These are phyloP conservation scores for Coilia nasus DNA, from an alignment of 2,797 vertebrate species.

Conservation along the genomic window DNA sequence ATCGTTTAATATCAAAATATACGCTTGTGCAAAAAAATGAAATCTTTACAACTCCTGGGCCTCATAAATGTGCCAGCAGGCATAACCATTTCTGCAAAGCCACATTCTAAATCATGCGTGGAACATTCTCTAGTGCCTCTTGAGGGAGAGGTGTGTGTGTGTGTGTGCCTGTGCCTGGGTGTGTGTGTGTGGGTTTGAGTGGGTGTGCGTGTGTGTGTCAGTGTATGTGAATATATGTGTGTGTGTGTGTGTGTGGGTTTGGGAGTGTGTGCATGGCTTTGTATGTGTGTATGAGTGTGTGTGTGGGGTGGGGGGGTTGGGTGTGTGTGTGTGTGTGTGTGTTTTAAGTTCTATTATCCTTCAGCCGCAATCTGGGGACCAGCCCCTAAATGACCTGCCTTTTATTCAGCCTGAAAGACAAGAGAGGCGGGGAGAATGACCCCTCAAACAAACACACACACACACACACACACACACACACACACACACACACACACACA, in stretches of 20 bases:
- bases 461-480: background rate
- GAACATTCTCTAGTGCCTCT: conserved; percentile 1
- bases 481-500: conserved; percentile 8
- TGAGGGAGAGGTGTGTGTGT: background rate
- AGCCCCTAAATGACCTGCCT: conserved; percentile 44
- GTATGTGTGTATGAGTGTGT: background rate
- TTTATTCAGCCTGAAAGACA: conserved; percentile 36
- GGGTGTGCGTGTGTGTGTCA: conserved; percentile 24
- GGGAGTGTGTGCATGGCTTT: conserved; percentile 10
- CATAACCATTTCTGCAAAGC: background rate
- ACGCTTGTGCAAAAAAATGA: background rate
- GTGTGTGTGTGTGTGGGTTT: background rate
- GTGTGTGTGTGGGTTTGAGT: background rate
- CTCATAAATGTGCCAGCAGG: conserved; percentile 14
- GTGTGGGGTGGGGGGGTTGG: background rate
- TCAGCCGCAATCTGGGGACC: conserved; percentile 44
- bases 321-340: conserved; percentile 28
- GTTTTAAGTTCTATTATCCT: conserved; percentile 33
- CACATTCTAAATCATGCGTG: conserved; percentile 9
- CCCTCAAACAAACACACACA: conserved; percentile 16
- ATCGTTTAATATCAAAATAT: conserved; percentile 6
- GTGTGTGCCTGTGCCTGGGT: background rate
- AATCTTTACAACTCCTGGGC: background rate
- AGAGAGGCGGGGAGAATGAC: conserved; percentile 27
- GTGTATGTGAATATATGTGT: conserved; percentile 24